phyloP scores from a whole-genome alignment of 2,113 vertebrate species.

The Phaetusa simplex region DNA sequence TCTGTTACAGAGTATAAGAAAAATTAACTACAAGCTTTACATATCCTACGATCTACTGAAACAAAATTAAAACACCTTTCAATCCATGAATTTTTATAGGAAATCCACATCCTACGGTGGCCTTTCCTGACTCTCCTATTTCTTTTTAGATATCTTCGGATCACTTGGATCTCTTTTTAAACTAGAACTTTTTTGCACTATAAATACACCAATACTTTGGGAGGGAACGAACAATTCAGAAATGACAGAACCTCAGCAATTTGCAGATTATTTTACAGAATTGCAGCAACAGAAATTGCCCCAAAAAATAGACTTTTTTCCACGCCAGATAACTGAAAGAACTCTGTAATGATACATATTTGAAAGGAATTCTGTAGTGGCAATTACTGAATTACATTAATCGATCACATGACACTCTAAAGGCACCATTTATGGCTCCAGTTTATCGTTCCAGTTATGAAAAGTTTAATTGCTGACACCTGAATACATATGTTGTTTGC shows the following conservation, averaged over 20 bases:
- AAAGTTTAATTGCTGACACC: background rate
- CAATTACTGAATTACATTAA: background rate
- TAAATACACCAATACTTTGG: background rate
- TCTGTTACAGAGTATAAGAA: background rate
- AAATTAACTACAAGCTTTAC: background rate
- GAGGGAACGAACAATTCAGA: background rate
- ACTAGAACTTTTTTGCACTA: background rate
- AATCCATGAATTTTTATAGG: background rate
- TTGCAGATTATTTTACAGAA: background rate
- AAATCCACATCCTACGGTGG: background rate
- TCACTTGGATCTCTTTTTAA: background rate
- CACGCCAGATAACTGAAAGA: background rate
- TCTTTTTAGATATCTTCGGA: background rate
- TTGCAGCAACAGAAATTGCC: background rate
- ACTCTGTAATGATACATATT: background rate
- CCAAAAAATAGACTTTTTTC: background rate
- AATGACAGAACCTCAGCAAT: background rate
- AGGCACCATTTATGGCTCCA: background rate
- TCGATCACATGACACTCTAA: background rate
- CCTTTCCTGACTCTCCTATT: background rate
- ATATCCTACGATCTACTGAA: background rate
- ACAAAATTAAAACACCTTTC: background rate
- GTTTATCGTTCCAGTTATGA: too few relatives aligned
- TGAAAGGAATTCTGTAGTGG: background rate
- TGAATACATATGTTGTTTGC: background rate